Conservation (phyloP, 64 coral and sea anemone genomes). For the Platygyra sinensis region DNA sequence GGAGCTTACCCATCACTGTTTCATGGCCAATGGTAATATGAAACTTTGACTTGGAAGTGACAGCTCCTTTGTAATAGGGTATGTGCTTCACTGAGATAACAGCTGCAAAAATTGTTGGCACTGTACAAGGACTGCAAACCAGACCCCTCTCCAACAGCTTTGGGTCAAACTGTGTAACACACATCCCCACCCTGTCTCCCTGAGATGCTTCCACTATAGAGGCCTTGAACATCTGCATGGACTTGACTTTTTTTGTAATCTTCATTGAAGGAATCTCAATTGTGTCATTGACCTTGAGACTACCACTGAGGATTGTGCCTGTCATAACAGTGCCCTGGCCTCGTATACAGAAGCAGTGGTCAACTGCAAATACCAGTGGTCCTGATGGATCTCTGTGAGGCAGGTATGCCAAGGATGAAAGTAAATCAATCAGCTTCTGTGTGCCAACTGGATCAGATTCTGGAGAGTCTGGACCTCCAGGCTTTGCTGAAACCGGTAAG, state of each 20-base stretch:
- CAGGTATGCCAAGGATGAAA: slow-evolving; percentile 73
- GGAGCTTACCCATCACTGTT: slow-evolving; percentile 94
- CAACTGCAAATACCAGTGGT: slow-evolving; percentile 85
- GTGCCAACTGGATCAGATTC: slow-evolving; percentile 69
- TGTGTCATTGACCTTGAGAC: slow-evolving; percentile 80
- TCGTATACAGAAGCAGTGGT: slow-evolving; percentile 93
- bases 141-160: slow-evolving; percentile 89
- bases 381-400: slow-evolving; percentile 75
- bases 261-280: slow-evolving; percentile 92
- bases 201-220: slow-evolving; percentile 80
- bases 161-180: slow-evolving; percentile 98
- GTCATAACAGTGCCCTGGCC: slow-evolving; percentile 96
- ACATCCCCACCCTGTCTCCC: slow-evolving; percentile 93
- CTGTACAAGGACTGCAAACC: slow-evolving; percentile 82
- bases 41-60: slow-evolving; percentile 92
- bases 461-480: slow-evolving; percentile 80
- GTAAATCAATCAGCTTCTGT: slow-evolving; percentile 65
- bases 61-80: slow-evolving; percentile 81
- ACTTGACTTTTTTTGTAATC: slow-evolving; percentile 88
- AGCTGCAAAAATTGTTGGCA: slow-evolving; percentile 86
- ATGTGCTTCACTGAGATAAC: slow-evolving; percentile 84
- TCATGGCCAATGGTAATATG: slow-evolving; percentile 99
- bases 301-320: slow-evolving; percentile 89
- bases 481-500: slow-evolving; percentile 85
- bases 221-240: slow-evolving; percentile 95